phyloP scores from a whole-genome alignment of 2,888 invertebrate species.

The Argyra leucocephala region DNA sequence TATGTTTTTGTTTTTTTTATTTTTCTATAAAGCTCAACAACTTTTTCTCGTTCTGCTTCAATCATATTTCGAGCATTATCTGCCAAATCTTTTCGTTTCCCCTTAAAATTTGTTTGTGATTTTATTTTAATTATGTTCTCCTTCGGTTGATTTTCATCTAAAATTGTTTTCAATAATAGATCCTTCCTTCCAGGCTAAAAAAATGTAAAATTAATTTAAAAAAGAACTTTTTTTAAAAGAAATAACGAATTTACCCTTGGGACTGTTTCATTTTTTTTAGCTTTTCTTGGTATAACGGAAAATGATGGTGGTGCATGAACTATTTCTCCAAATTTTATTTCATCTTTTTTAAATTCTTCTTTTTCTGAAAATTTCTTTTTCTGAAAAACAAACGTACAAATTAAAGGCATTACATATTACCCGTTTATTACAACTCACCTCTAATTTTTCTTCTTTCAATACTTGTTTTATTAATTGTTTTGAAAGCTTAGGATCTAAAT shows the following conservation, averaged over 20 bases:
- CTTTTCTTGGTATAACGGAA: conserved; percentile 46
- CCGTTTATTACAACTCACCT: conserved; percentile 24
- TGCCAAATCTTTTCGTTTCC: conserved; percentile 54
- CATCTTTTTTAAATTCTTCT: conserved; percentile 52
- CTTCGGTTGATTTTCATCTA: conserved; percentile 31
- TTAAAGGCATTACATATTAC: not conserved
- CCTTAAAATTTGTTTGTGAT: conserved; percentile 42
- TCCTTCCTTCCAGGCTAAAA: conserved; percentile 53
- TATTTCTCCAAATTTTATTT: conserved; percentile 64
- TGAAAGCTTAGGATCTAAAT: conserved; percentile 32
- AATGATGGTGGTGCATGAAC: conserved; percentile 64
- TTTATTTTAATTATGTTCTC: conserved; percentile 12
- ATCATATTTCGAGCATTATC: conserved; percentile 49
- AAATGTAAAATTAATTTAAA: conserved; percentile 14
- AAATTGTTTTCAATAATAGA: conserved; percentile 51
- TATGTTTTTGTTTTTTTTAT: conserved; percentile 43
- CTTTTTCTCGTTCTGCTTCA: conserved; percentile 51
- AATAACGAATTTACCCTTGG: conserved; percentile 38
- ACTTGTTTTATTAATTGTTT: conserved; percentile 38
- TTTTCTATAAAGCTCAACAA: conserved; percentile 51
- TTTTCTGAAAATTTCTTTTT: conserved; percentile 22
- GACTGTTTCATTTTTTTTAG: conserved; percentile 38
- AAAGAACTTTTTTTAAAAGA: conserved; percentile 13
- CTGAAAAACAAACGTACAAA: conserved; percentile 12
- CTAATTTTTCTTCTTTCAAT: conserved; percentile 33